Conservation (phyloP, 2,113 vertebrate species). For the Vulpes lagopus region DNA sequence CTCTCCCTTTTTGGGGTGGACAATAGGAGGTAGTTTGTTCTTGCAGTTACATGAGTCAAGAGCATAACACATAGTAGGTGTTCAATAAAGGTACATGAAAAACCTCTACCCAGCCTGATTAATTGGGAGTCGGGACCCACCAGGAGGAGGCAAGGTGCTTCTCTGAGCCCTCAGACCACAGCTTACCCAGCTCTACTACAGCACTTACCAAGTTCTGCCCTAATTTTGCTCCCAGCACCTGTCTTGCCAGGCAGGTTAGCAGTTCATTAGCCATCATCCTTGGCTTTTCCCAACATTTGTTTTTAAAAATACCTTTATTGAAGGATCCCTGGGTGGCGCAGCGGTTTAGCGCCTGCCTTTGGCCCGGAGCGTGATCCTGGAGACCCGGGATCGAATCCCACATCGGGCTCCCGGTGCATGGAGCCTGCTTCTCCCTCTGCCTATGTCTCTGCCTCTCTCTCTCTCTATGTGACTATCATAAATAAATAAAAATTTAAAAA, state of each 20-base stretch:
- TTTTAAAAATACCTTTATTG: not conserved
- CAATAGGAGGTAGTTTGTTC: conserved; percentile 31
- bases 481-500: too few relatives aligned
- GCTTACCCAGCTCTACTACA: not conserved
- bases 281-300: not conserved
- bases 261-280: conserved; percentile 4
- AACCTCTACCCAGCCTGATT: not conserved
- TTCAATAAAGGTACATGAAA: conserved; percentile 19
- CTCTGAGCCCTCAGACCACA: not conserved
- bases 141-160: not conserved
- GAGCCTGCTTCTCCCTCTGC: too few relatives aligned
- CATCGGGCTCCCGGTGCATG: too few relatives aligned
- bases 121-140: not conserved
- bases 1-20: not conserved
- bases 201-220: not conserved
- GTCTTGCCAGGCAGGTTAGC: not conserved
- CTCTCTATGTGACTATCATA: too few relatives aligned
- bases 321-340: not conserved
- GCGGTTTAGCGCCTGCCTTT: too few relatives aligned
- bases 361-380: too few relatives aligned
- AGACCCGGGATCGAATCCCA: too few relatives aligned
- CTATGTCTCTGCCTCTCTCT: too few relatives aligned
- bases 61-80: not conserved
- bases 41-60: not conserved
- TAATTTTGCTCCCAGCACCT: not conserved